Evolutionary conservation across 2,888 invertebrate species (phyloP), one percentile per base, ranked within the genome.

Genomic region (Margaritifera margaritifera): DNA sequence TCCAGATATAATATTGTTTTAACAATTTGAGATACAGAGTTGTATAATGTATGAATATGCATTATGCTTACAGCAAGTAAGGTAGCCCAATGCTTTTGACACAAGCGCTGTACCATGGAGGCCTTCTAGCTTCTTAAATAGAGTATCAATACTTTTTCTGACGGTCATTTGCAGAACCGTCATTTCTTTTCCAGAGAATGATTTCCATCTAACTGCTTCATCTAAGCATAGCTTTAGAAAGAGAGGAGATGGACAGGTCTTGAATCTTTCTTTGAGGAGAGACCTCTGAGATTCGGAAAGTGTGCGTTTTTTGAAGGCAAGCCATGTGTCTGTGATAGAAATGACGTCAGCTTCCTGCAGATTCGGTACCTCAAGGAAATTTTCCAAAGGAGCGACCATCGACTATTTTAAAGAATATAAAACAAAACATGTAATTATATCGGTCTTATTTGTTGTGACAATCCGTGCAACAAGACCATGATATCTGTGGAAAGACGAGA

Each of bases 171-270:
- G 56, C 15, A 84, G 64, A 1, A 60, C 56, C 6, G 73, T 74
- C 27, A 54, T 54, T n/a, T 69, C 68, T 1, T 65, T 57, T 1
- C 58, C 25, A 15, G 71, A 66, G 62, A 78, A 84, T 11, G 83
- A 83, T 50, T 72, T 69, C 84, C 84, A 84, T 3, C 73, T 54
- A 4, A 72, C 62, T 2, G 84, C 80, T 51, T 80, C 80, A 61
- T 80, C 80, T 68, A 81, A 80, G n/a, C 78, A 74, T 6, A 84
- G 74, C 64, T 82, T 82, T 59, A 81, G 62, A 65, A 72, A 82
- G 18, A 84, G 71, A 11, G 84, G 81, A 11, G 80, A 50, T 1
- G 84, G 80, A 55, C 80, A 77, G 11, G 71, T 51, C 2, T 71
- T 50, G 31, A 75, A 79, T 27, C 75, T 67, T 1, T 65, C n/a